phyloP scores from a whole-genome alignment of 2,888 invertebrate species.

The Ophion ellenae region DNA sequence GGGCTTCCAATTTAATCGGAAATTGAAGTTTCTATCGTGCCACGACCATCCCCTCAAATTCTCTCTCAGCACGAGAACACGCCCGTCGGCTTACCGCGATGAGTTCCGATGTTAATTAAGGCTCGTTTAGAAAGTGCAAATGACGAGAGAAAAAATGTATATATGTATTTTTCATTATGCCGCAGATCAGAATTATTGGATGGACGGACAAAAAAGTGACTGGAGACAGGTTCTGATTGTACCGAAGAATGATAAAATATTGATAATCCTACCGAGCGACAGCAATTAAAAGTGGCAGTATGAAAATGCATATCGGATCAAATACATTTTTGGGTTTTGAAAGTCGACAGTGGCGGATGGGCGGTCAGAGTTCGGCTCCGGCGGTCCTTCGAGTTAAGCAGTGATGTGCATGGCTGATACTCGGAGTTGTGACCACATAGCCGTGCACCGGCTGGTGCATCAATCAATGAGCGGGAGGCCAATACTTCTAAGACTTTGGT shows the following conservation, averaged over 20 bases:
- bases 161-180: constrained; percentile 25
- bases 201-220: constrained; percentile 19
- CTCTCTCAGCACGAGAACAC: constrained; percentile 31
- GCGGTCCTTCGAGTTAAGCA: too few relatives aligned
- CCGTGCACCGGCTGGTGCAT: too few relatives aligned
- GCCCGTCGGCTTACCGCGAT: constrained; percentile 57
- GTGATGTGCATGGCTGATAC: too few relatives aligned
- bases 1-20: constrained; percentile 64
- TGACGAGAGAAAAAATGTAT: constrained; percentile 25
- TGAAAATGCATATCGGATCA: neutral
- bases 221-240: constrained; percentile 1
- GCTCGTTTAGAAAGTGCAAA: constrained; percentile 61
- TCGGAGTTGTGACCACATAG: too few relatives aligned
- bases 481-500: too few relatives aligned
- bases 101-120: constrained; percentile 68
- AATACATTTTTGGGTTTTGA: neutral
- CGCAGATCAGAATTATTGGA: constrained; percentile 18
- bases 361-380: too few relatives aligned
- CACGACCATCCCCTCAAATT: constrained; percentile 6
- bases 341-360: neutral
- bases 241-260: neutral
- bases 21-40: constrained; percentile 62
- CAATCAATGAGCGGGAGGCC: too few relatives aligned
- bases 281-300: neutral
- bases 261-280: neutral